phyloP scores from a whole-genome alignment of 2,113 vertebrate species.

The Columba livia region DNA sequence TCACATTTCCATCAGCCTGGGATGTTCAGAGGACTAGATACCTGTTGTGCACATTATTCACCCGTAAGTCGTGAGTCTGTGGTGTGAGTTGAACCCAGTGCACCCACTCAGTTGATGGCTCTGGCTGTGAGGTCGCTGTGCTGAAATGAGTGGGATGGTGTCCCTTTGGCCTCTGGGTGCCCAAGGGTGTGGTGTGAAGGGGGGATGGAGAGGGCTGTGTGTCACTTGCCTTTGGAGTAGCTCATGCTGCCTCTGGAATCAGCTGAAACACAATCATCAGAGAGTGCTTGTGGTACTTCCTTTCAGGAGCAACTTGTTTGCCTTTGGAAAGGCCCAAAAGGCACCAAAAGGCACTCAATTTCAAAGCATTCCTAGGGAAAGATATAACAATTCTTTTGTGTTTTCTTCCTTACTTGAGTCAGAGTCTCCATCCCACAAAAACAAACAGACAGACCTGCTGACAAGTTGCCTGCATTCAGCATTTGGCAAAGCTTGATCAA shows the following conservation, averaged over 20 bases:
- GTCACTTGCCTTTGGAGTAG: background rate
- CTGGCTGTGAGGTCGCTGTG: background rate
- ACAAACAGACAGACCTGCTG: background rate
- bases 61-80: fast-evolving
- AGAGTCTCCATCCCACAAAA: background rate
- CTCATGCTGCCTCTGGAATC: background rate
- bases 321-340: constrained; percentile 28
- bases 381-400: background rate
- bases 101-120: background rate
- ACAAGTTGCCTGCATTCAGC: background rate
- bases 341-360: constrained; percentile 55
- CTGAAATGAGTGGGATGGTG: background rate
- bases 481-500: constrained; percentile 15
- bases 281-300: background rate
- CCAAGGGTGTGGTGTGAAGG: background rate
- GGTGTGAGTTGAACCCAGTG: background rate
- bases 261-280: background rate
- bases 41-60: fast-evolving
- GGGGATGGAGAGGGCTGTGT: background rate
- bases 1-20: background rate
- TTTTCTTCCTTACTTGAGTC: background rate
- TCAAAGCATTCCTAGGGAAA: constrained; percentile 43
- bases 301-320: constrained; percentile 21
- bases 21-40: background rate
- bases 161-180: background rate